Conservation (phyloP, 2,888 invertebrate genomes). For the Aspidiotus rigidus region DNA sequence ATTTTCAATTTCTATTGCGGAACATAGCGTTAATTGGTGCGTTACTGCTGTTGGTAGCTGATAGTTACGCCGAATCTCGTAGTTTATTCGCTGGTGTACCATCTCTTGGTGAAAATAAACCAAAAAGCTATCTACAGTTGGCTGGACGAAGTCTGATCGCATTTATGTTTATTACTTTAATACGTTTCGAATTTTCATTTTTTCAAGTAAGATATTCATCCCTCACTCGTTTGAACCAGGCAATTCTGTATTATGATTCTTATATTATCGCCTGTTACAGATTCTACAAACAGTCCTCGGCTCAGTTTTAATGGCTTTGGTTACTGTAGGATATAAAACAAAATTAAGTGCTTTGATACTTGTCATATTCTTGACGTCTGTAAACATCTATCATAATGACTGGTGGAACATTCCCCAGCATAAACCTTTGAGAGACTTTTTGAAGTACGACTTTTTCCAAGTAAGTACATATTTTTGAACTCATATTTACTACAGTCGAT, state of each 20-base stretch:
- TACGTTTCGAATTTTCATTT: slow-evolving; percentile 85
- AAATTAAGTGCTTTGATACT: slow-evolving; percentile 92
- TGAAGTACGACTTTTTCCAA: slow-evolving; percentile 99
- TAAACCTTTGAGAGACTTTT: slow-evolving; percentile 94
- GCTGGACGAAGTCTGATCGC: slow-evolving; percentile 91
- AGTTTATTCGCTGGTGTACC: slow-evolving; percentile 95
- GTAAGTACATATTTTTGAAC: slow-evolving; percentile 47
- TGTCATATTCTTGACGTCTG: slow-evolving; percentile 72
- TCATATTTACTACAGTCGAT: not conserved
- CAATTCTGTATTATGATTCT: not conserved
- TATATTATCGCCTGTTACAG: slow-evolving; percentile 46
- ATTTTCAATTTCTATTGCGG: slow-evolving; percentile 88
- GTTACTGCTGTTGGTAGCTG: slow-evolving; percentile 90
- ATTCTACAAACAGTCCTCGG: slow-evolving; percentile 87
- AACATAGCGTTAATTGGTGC: slow-evolving; percentile 96
- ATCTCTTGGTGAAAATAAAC: slow-evolving; percentile 83
- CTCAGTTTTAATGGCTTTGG: slow-evolving; percentile 86
- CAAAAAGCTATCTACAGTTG: slow-evolving; percentile 91
- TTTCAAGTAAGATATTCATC: slow-evolving; percentile 54
- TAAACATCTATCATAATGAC: slow-evolving; percentile 96
- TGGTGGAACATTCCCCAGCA: slow-evolving; percentile 96
- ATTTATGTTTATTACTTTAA: slow-evolving; percentile 96
- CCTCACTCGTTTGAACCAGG: not conserved
- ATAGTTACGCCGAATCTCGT: slow-evolving; percentile 84
- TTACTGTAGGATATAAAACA: slow-evolving; percentile 96